Evolutionary conservation across 2,888 invertebrate species (phyloP), one percentile per base, ranked within the genome.

Genomic region (Ametastegia equiseti): DNA sequence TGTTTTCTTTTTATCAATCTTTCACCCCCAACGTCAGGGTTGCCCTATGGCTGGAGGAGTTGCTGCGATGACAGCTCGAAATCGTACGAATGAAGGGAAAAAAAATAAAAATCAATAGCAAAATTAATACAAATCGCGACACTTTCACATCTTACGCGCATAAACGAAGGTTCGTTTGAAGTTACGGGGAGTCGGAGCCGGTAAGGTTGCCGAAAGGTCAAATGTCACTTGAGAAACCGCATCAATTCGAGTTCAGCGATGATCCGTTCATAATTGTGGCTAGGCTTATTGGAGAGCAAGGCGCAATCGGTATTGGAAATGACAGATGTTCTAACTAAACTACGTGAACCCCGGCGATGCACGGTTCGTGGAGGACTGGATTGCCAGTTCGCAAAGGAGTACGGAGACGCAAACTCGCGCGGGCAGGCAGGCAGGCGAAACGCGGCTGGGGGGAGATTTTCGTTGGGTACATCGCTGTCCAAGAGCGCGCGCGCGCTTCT

Each of bases 341-440:
- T 42, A 71, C 65, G 27, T 42, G 71, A 71, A 83, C 82, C 82
- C 84, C 83, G 81, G 81, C 84, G 85, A 83, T 81, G 84, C 83
- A 84, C 84, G 85, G 84, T 84, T 85, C 85, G 84, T 83, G 82
- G 82, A 83, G 81, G 82, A 86, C 86, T 86, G 86, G 84, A 86
- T 85, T 77, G 82, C 82, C 82, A 79, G 83, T 84, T 83, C 81
- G 82, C 84, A 81, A 81, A 81, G 82, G 81, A 81, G 82, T 65
- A 50, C 65, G 73, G n/a, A 54, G 79, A 81, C 82, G 82, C 65
- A 75, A 65, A 47, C 67, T 36, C 47, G 63, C 54, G 50, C 36
- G 82, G 81, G 69, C 57, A 36, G 50, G 13, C 33, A 80, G n/a
- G n/a, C n/a, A 47, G 73, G 77, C 57, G 81, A 80, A 73, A 50